Base-by-base conservation (phyloP, 2,888 invertebrate species). In the Zonitis immaculata region DNA sequence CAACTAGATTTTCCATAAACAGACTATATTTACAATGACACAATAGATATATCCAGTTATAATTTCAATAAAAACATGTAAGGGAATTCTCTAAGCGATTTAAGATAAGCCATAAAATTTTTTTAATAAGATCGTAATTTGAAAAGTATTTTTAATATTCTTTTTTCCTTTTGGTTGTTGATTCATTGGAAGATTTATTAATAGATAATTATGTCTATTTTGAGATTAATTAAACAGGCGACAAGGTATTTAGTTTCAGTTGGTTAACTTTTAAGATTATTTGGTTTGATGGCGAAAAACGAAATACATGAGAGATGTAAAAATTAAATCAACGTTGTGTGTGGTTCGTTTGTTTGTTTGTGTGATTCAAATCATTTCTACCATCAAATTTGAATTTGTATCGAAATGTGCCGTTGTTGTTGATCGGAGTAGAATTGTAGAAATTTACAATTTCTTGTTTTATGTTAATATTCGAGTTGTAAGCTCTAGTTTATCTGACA, bases 1-100 rank as follows among this genome's bases (percentile, higher is more conserved):
- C 18, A 18, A 39, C 39, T 20, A 39, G 39, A 39, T 39, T 39
- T 39, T 39, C 39, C 39, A 39, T 39, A 39, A 39, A 39, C 18
- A 39, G 39, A 35, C 12, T 16, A 18, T 20, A 39, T 39, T 39
- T 39, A 39, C 39, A 11, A n/a, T 20, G 6, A 11, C 2, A 39
- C 18, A 39, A 39, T 39, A 20, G 35, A 35, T 35, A n/a, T n/a
- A 18, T 35, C 8, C 16, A 35, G 35, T 35, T 35, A 35, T 35
- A 16, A 35, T 35, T 35, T 35, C 16, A 16, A 16, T 5, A 6
- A 18, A 35, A 35, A 18, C 18, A 35, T 35, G 16, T 35, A 35
- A 35, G 35, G 16, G 9, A 35, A 35, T 35, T 18, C 35, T 35
- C 35, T 35, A 35, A 18, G 4, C 16, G 18, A 35, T 35, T 32